Base-by-base conservation (phyloP, 2,113 vertebrate genomes). In the Thomomys bottae region DNA sequence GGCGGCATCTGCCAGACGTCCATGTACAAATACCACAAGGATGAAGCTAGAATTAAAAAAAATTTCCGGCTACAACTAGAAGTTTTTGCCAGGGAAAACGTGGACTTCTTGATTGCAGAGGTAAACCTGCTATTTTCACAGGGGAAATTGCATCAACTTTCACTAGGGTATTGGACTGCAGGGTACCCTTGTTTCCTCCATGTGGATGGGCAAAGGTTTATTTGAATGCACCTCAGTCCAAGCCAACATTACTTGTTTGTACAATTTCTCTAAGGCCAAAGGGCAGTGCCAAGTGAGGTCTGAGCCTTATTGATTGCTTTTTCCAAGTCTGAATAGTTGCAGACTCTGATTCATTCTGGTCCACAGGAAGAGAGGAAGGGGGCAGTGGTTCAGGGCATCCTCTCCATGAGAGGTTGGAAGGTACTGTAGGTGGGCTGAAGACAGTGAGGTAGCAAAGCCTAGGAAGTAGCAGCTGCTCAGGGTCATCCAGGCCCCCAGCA, bases 51-150 rank as follows among this genome's bases (percentile, higher is more conserved):
- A 0, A 98, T 99, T 91, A 99, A 99, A 98, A 97, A 97, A 92
- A 97, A 95, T 92, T 99, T 99, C 93, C 95, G 76, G 97, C 98
- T 98, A 70, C 99, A 99, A 90, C 80, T 98, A 0, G 98, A 99
- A 0, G 97, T 99, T 85, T 99, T 99, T 68, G 42, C 97, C 91
- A 97, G 97, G 95, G 99, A 99, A 93, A 97, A 99, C 0, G 98
- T 99, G 54, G 99, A 99, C 97, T 99, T 99, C 95, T 66, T 99
- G 94, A 99, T 99, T 95, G 99, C 99, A 76, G 99, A 99, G 98
- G 99, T 99, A 97, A 95, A 87, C 73, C 34, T 83, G 18, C 59
- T 90, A 23, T 77, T 86, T 71, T 70, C 64, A 40, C 66, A 42
- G 76, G 54, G 38, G 30, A 54, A 54, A 28, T 67, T 84, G 42